Evolutionary conservation across 1,140 invertebrate genomes (phyloP), one percentile per base, ranked within the genome.

Genomic region (Himalopsyche phryganea): DNA sequence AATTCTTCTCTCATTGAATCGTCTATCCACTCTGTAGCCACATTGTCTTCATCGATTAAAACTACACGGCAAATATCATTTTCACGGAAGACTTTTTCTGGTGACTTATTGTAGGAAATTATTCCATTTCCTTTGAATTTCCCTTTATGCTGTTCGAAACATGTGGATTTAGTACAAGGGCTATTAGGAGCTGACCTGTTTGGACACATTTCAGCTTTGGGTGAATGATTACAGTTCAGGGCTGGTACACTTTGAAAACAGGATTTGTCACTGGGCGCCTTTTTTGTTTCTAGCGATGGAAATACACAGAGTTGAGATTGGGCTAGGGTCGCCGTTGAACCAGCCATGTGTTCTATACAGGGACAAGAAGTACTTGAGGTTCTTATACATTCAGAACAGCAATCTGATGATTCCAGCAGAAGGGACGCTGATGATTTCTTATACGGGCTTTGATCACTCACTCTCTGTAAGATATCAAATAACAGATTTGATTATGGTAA

Each of bases 361-460:
- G 82, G 82, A 61, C 82, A 84, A 0, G 82, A 84, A 28, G 76
- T 81, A 55, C 79, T 81, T 0, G 80, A 80, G 0, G 76, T 74
- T 47, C 72, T 69, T 58, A 73, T 73, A 3, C 60, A 71, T 44
- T 76, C 77, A 52, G 68, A 75, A 61, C 75, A 79, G 58, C 68
- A 68, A 33, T 70, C 66, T 9, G 67, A 65, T 9, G 67, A 67
- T 47, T 65, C 67, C 51, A 68, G 66, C 7, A 67, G 53, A 6
- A 69, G 56, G 6, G 67, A 69, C 13, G 62, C 65, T 0, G 68
- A 66, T 0, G 67, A 67, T 47, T 71, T 68, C 28, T 80, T 80
- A 44, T 74, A 75, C 0, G 80, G 79, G 53, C 77, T 82, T 20
- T 70, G 75, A 55, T 81, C 78, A 2, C 66, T 60, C 17, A 80